phyloP scores from a whole-genome alignment of 2,797 vertebrate genomes.

The Tolypeutes matacus region DNA sequence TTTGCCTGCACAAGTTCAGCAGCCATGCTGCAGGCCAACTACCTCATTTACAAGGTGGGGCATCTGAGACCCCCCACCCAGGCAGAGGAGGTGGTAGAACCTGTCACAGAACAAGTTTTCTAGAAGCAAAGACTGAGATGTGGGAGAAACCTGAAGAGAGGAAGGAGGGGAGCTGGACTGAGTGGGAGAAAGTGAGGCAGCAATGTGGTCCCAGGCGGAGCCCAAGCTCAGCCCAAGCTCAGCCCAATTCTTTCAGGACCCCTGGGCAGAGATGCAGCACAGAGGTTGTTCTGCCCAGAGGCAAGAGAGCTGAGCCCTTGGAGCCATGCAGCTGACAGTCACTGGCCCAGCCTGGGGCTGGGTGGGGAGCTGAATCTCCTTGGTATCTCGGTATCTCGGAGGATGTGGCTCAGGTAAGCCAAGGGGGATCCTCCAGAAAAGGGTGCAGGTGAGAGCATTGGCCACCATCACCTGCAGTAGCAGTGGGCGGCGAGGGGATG shows the following conservation, averaged over 20 bases:
- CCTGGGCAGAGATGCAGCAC: background rate
- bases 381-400: background rate
- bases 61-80: background rate
- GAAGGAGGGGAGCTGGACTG: background rate
- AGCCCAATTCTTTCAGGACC: background rate
- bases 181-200: background rate
- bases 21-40: background rate
- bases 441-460: background rate
- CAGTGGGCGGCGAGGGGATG: background rate
- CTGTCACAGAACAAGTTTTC: background rate
- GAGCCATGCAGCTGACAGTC: background rate
- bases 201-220: accelerated
- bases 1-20: background rate
- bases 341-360: background rate
- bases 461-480: background rate
- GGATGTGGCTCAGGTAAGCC: background rate
- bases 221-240: background rate
- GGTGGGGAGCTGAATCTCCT: background rate
- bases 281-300: background rate
- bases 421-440: background rate
- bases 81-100: background rate
- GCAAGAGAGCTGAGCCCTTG: background rate
- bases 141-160: background rate
- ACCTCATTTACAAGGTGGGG: background rate
- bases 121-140: background rate